phyloP scores from a whole-genome alignment of 1,140 invertebrate species.

The Brachionus paranguensis region DNA sequence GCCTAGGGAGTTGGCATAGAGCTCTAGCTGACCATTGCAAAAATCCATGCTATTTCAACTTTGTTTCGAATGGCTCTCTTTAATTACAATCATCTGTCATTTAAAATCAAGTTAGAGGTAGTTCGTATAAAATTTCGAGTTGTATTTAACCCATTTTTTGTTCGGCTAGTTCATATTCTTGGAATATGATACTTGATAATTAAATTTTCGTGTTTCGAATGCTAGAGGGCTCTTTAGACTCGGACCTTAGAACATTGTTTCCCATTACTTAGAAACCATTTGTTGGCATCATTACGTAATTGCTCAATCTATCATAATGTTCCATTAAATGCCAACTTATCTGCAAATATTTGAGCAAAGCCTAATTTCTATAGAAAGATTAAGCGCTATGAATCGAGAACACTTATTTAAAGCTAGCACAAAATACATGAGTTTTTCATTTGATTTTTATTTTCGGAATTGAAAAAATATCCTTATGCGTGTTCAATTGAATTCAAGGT shows the following conservation, averaged over 20 bases:
- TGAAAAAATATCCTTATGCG: background rate
- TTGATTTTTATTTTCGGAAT: background rate
- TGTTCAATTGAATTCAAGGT: background rate
- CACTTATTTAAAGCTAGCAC: background rate
- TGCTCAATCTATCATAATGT: background rate
- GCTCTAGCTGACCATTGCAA: background rate
- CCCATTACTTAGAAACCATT: background rate
- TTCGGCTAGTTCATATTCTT: background rate
- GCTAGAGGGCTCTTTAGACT: background rate
- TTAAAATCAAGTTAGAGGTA: background rate
- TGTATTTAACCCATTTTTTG: background rate
- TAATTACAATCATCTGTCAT: slow-evolving; percentile 24
- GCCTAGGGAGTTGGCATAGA: background rate
- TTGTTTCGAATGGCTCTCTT: background rate
- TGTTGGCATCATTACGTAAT: background rate
- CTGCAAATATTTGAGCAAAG: background rate
- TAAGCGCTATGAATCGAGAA: background rate
- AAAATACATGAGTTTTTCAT: background rate
- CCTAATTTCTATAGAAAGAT: background rate
- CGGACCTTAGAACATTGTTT: background rate
- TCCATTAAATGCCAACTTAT: background rate
- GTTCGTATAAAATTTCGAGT: slow-evolving; percentile 17
- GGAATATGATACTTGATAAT: background rate
- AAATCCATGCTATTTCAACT: background rate
- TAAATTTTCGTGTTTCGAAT: background rate